These are phyloP conservation scores for Bombus impatiens DNA, from an alignment of 1,140 invertebrate genomes.

Conservation along the genomic window DNA sequence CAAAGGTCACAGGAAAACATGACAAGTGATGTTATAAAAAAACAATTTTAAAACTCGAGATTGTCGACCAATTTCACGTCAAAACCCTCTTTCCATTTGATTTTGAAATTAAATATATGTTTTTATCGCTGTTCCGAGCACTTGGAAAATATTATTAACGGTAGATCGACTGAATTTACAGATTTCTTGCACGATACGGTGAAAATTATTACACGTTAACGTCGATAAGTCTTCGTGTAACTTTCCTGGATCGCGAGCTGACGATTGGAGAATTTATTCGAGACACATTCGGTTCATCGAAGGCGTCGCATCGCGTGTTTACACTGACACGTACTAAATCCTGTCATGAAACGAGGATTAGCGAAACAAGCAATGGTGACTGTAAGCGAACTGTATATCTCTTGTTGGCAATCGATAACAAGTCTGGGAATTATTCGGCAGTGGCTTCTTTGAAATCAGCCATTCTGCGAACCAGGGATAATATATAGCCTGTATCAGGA, in stretches of 20 bases:
- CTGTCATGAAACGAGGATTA: slow-evolving; percentile 62
- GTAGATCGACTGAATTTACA: too few relatives aligned
- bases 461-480: slow-evolving; percentile 38
- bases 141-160: too few relatives aligned
- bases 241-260: slow-evolving; percentile 6
- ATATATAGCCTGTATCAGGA: slow-evolving; percentile 49
- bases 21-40: too few relatives aligned
- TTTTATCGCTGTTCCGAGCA: too few relatives aligned
- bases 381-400: slow-evolving; percentile 45
- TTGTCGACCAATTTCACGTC: too few relatives aligned
- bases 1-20: too few relatives aligned
- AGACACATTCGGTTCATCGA: slow-evolving; percentile 16
- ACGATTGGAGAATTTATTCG: slow-evolving; percentile 49
- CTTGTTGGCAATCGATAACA: slow-evolving; percentile 61
- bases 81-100: too few relatives aligned
- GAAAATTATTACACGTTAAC: neutral
- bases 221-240: neutral
- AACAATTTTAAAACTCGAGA: too few relatives aligned
- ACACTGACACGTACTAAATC: slow-evolving; percentile 63
- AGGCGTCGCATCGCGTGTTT: slow-evolving; percentile 53
- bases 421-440: slow-evolving; percentile 60
- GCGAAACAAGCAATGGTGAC: slow-evolving; percentile 48
- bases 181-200: neutral
- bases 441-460: slow-evolving; percentile 60
- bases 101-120: too few relatives aligned